These are phyloP conservation scores for Albula glossodonta DNA, from an alignment of 2,113 vertebrate species.

Conservation along the genomic window DNA sequence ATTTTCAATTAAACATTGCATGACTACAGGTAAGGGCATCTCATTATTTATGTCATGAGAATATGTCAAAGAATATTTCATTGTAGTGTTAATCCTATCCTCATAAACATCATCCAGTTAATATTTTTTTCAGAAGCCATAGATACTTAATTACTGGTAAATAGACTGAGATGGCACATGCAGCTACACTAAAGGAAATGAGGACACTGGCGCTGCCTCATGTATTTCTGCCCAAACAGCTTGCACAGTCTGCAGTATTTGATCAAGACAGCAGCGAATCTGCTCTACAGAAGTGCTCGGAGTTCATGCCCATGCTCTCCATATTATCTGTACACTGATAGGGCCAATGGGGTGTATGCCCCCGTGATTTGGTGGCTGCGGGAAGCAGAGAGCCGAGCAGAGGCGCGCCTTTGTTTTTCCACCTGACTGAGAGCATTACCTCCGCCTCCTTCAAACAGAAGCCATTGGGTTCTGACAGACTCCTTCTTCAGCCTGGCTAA, in stretches of 20 bases:
- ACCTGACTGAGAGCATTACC: constrained; percentile 40
- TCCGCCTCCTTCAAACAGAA: constrained; percentile 11
- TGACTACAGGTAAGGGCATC: too few relatives aligned
- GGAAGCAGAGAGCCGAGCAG: constrained; percentile 23
- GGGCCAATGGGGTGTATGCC: constrained; percentile 27
- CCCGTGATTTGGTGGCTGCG: constrained; percentile 25
- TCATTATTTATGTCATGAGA: too few relatives aligned
- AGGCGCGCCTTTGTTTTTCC: constrained; percentile 32
- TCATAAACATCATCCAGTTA: too few relatives aligned
- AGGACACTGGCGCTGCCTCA: not conserved
- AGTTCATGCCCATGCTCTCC: constrained; percentile 15
- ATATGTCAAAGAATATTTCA: too few relatives aligned
- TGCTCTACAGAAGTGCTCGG: not conserved
- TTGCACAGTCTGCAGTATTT: not conserved
- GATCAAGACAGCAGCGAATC: not conserved
- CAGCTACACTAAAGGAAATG: not conserved
- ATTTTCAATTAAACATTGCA: too few relatives aligned
- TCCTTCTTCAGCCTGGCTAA: constrained; percentile 42
- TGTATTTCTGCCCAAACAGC: constrained; percentile 13
- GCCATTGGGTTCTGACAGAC: constrained; percentile 37
- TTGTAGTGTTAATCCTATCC: too few relatives aligned
- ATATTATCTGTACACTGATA: constrained; percentile 22
- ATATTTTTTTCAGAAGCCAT: not conserved
- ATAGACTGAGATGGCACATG: not conserved
- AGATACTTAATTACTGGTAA: not conserved